Base-by-base conservation (phyloP, 2,888 invertebrate species). In the Melieria picta region DNA sequence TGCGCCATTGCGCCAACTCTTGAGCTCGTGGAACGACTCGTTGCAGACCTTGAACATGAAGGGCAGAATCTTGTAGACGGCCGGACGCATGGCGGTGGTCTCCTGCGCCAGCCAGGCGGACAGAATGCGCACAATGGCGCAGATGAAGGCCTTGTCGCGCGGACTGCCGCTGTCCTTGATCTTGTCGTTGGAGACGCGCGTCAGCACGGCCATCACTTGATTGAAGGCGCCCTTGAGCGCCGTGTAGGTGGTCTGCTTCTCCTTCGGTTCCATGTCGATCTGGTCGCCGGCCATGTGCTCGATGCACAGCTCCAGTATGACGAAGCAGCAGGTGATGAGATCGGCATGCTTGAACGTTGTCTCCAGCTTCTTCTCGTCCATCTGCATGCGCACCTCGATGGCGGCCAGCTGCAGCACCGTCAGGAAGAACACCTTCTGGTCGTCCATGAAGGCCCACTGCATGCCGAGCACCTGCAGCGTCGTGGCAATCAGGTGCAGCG, bases 101-200 rank as follows among this genome's bases (percentile, higher is more conserved):
- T 97, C 96, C 87, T 96, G 95, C 0, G 95, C 94, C 79, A 97
- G 88, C 96, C 96, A 96, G n/a, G 95, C 92, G 11, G 94, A 92
- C 66, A 96, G 86, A 50, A 95, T 93, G 78, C 96, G 89, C 9
- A 96, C 92, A 86, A 94, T 93, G 4, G 94, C 94, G 87, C 93
- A 93, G n/a, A 95, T 90, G 86, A 94, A 94, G 65, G 92, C 88
- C 85, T 93, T 93, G 80, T 94, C 94, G 71, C 90, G 89, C 70
- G 91, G 89, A 64, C 91, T 91, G 16, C 91, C 88, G 73, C 90
- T 89, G 74, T 93, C 92, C 79, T 90, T 91, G 83, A 91, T 91
- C 82, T 93, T 94, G 79, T 93, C 93, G 82, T 91, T 91, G 4
- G 93, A 91, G 1, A 95, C 90, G 79, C 93, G 91, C 1, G 90